These are phyloP conservation scores for Dilophus febrilis DNA, from an alignment of 2,888 invertebrate species.

Conservation along the genomic window DNA sequence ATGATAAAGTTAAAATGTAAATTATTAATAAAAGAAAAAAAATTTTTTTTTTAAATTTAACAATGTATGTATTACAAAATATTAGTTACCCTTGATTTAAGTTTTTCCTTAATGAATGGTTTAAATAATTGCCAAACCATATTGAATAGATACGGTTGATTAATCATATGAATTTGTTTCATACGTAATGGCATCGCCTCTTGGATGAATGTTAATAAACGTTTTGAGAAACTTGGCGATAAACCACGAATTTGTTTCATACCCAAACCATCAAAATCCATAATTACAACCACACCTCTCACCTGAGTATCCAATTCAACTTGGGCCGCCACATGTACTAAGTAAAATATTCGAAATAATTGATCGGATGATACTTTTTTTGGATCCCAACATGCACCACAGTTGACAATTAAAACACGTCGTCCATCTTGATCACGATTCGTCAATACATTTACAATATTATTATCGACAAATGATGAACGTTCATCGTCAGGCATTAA, in stretches of 20 bases:
- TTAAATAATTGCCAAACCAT: conserved; percentile 74
- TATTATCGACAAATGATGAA: conserved; percentile 47
- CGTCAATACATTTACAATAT: conserved; percentile 60
- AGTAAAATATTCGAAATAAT: conserved; percentile 60
- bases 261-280: conserved; percentile 65
- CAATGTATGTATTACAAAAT: neutral
- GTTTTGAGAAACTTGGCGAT: conserved; percentile 56
- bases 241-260: conserved; percentile 55
- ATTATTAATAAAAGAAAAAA: neutral
- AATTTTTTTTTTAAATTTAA: neutral
- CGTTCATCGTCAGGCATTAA: conserved; percentile 50
- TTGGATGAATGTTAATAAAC: conserved; percentile 65
- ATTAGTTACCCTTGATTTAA: conserved; percentile 51
- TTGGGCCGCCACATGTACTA: conserved; percentile 61
- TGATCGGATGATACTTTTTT: conserved; percentile 55
- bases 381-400: conserved; percentile 62
- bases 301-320: conserved; percentile 62
- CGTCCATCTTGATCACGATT: conserved; percentile 59
- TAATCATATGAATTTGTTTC: conserved; percentile 74
- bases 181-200: conserved; percentile 72
- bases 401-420: conserved; percentile 53
- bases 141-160: conserved; percentile 69
- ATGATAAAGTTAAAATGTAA: conserved; percentile 2
- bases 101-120: conserved; percentile 62
- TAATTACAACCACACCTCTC: conserved; percentile 61